Evolutionary conservation across 2,888 invertebrate species (phyloP).

Genomic region (Cylloceria caligata): DNA sequence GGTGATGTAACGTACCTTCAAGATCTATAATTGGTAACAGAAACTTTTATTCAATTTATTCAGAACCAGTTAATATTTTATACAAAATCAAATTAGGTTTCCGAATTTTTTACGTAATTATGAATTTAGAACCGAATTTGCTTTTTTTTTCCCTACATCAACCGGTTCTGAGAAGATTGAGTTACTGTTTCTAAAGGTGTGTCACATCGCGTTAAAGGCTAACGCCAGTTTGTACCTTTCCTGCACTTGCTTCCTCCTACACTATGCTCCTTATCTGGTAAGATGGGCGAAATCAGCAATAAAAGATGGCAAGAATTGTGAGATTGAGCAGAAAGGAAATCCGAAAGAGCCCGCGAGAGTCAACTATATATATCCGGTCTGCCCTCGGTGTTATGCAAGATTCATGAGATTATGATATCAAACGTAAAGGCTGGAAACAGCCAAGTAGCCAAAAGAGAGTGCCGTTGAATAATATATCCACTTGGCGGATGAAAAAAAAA

Average conservation of each 20-base stretch:
- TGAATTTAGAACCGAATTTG: no score
- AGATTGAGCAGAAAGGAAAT: constrained; percentile 62
- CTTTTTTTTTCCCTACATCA: no score
- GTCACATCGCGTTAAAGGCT: not conserved
- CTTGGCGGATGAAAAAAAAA: constrained; percentile 55
- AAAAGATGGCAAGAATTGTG: constrained; percentile 54
- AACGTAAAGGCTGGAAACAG: constrained; percentile 53
- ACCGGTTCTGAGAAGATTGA: no score
- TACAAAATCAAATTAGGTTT: no score
- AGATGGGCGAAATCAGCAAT: constrained; percentile 36
- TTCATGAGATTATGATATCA: constrained; percentile 66
- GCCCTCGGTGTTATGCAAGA: constrained; percentile 64
- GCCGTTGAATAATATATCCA: constrained; percentile 69
- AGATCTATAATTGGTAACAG: no score
- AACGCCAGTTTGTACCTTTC: not conserved
- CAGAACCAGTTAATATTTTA: no score
- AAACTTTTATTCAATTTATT: no score
- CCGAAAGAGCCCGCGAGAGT: constrained; percentile 46
- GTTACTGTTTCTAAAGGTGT: no score
- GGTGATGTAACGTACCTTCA: no score
- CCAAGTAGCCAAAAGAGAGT: constrained; percentile 59
- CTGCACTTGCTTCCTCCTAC: not conserved
- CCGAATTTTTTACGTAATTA: no score
- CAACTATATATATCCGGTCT: constrained; percentile 9
- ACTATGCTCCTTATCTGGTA: constrained; percentile 26